Conservation (phyloP, 2,888 invertebrate genomes). For the Caenorhabditis japonica region DNA sequence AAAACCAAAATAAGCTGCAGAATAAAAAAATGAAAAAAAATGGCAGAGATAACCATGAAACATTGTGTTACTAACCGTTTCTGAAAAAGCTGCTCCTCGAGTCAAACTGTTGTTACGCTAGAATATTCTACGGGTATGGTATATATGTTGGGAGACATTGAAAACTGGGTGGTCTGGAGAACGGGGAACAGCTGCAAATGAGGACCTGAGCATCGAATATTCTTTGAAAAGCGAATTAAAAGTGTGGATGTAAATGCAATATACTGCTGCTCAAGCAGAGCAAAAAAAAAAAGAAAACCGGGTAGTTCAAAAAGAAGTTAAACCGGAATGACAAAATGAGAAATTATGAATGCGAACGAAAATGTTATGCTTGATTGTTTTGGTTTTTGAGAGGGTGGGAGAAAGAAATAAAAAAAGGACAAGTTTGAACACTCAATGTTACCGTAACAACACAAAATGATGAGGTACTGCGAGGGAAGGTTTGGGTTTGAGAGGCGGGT, state of each 20-base stretch:
- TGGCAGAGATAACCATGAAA: constrained; percentile 37
- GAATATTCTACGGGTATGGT: constrained; percentile 42
- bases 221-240: constrained; percentile 52
- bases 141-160: neutral
- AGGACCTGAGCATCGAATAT: constrained; percentile 47
- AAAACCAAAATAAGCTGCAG: constrained; percentile 31
- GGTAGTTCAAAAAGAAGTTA: neutral
- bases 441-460: constrained; percentile 34
- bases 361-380: constrained; percentile 45
- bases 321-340: constrained; percentile 39
- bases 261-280: constrained; percentile 27
- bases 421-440: constrained; percentile 23
- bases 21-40: neutral
- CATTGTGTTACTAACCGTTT: constrained; percentile 43
- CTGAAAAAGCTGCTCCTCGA: constrained; percentile 31
- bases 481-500: neutral
- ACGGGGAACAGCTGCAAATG: neutral
- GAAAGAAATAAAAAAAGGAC: constrained; percentile 1
- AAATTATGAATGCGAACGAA: constrained; percentile 35
- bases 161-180: neutral
- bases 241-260: constrained; percentile 31
- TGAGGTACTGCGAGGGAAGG: constrained; percentile 34
- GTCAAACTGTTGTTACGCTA: constrained; percentile 38
- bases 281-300: constrained; percentile 6
- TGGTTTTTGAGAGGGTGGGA: neutral